Evolutionary conservation across 2,797 vertebrate genomes (phyloP).

Genomic region (Smutsia temminckii): DNA sequence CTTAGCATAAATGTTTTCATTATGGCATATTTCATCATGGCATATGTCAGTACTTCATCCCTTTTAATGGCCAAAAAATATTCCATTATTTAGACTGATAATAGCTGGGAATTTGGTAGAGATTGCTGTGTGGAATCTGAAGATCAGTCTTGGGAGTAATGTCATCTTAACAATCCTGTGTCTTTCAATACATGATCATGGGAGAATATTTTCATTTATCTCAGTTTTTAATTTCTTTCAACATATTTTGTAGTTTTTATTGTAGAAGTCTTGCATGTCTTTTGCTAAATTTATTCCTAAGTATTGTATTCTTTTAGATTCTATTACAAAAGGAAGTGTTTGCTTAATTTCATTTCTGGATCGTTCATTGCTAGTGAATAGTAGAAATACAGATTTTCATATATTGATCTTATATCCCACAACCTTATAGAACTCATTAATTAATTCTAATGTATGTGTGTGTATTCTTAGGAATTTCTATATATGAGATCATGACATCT

Average conservation of each 20-base stretch:
- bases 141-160: background rate
- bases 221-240: background rate
- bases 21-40: too few species aligned
- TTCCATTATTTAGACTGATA: background rate
- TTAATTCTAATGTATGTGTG: background rate
- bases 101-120: background rate
- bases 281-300: background rate
- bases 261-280: background rate
- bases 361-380: background rate
- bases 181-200: background rate
- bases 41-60: background rate
- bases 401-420: background rate
- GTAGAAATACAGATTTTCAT: background rate
- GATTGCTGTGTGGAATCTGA: background rate
- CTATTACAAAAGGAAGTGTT: background rate
- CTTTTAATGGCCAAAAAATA: background rate
- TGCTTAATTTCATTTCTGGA: constrained; percentile 14
- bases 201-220: background rate
- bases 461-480: background rate
- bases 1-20: background rate
- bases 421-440: background rate
- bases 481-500: background rate
- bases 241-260: background rate
- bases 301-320: background rate
- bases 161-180: background rate